Evolutionary conservation across 2,797 vertebrate species (phyloP).

Genomic region (Eptatretus atami): DNA sequence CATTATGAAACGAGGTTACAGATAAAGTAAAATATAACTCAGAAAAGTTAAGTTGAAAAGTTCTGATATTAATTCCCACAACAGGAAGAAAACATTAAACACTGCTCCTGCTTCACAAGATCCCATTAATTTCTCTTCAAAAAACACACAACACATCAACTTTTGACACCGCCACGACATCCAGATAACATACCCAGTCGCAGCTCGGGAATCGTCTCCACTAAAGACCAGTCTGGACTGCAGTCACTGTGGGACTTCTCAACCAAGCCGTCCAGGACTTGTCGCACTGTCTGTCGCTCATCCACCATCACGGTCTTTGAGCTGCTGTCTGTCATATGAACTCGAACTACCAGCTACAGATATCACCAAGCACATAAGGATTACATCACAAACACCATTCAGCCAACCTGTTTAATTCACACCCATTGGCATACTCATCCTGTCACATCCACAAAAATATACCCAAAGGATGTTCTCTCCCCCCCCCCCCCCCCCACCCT

Average conservation of each 20-base stretch:
- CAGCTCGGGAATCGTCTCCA: conserved; percentile 68
- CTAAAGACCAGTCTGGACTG: conserved; percentile 79
- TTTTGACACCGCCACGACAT: no score
- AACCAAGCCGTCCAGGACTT: conserved; percentile 81
- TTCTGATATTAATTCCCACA: no score
- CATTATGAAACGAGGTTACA: no score
- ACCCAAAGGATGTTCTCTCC: neutral
- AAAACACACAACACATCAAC: no score
- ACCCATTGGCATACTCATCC: neutral
- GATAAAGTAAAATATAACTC: no score
- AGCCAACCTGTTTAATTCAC: neutral
- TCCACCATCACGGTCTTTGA: conserved; percentile 99
- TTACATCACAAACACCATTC: neutral
- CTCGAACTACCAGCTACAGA: conserved; percentile 59
- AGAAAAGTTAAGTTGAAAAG: no score
- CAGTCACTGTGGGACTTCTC: conserved; percentile 88
- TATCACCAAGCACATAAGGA: conserved; percentile 5
- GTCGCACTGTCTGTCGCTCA: conserved; percentile 70
- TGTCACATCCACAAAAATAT: neutral
- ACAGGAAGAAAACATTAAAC: no score
- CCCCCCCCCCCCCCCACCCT: neutral
- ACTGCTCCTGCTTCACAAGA: no score
- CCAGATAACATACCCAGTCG: conserved; percentile 45
- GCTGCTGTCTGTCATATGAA: conserved; percentile 92
- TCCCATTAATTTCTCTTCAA: no score